Conservation (phyloP, 2,888 invertebrate species). For the Harpalus rubripes region DNA sequence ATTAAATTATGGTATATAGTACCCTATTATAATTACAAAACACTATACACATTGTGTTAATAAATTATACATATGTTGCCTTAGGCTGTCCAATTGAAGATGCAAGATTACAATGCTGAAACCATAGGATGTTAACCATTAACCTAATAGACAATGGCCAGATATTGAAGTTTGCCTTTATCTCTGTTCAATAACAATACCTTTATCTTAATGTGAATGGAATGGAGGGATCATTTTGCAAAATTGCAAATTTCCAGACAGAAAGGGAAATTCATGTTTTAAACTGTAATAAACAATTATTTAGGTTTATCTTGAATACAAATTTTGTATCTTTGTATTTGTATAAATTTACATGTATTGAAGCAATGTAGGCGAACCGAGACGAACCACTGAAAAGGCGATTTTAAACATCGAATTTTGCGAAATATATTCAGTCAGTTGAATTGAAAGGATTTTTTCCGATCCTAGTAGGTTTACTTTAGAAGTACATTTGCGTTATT, state of each 20-base stretch:
- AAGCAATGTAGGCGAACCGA: too few species aligned
- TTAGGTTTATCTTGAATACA: too few species aligned
- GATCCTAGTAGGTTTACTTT: too few species aligned
- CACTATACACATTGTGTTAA: neutral
- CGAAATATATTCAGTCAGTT: too few species aligned
- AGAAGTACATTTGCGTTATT: too few species aligned
- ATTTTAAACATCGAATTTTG: too few species aligned
- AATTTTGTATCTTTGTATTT: too few species aligned
- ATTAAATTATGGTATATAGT: too few species aligned
- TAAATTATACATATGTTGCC: neutral
- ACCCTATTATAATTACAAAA: too few species aligned
- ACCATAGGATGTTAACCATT: neutral
- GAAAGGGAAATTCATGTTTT: neutral
- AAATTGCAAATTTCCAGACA: neutral
- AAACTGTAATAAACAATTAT: neutral
- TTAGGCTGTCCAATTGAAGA: neutral
- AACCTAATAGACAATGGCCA: neutral
- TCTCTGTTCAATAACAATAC: neutral
- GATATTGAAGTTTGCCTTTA: neutral
- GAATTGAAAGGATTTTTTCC: too few species aligned
- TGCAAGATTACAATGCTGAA: neutral
- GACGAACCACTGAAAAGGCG: too few species aligned
- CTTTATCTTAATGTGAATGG: neutral
- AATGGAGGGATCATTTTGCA: neutral
- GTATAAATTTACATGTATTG: too few species aligned